These are phyloP conservation scores for Idaea biselata DNA, from an alignment of 2,888 invertebrate genomes.

Conservation along the genomic window DNA sequence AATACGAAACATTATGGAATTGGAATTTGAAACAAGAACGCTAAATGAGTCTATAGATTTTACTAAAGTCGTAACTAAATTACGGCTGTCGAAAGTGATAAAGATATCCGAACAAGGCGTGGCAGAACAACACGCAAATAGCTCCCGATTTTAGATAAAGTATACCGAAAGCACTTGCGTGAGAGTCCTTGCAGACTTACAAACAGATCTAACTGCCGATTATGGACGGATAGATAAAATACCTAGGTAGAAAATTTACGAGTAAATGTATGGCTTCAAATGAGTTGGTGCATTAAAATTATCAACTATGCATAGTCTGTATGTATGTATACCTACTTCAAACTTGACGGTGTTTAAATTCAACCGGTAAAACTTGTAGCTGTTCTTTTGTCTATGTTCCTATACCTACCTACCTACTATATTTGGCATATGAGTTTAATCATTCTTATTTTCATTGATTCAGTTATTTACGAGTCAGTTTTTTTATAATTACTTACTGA, in stretches of 20 bases:
- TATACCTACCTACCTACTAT: too few relatives aligned
- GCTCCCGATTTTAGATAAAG: slow-evolving; percentile 39
- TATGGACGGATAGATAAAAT: neutral
- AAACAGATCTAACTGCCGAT: neutral
- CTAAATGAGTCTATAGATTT: neutral
- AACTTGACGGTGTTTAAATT: neutral
- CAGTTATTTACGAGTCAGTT: too few relatives aligned
- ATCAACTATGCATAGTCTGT: neutral
- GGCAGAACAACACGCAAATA: slow-evolving; percentile 38
- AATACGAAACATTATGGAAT: too few relatives aligned
- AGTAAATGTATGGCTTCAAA: neutral
- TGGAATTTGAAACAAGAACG: neutral
- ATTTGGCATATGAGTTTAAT: too few relatives aligned
- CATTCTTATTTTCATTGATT: too few relatives aligned
- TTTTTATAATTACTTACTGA: too few relatives aligned
- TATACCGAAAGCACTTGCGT: neutral
- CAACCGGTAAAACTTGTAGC: neutral
- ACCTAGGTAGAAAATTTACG: too few relatives aligned
- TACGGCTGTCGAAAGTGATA: neutral
- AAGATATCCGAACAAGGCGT: slow-evolving; percentile 31
- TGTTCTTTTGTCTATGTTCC: too few relatives aligned
- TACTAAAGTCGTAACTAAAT: neutral
- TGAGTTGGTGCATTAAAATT: neutral
- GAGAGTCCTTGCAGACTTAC: neutral
- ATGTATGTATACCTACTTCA: too few relatives aligned